Conservation (phyloP, 2,888 invertebrate species). For the Venustoraphidia nigricollis region DNA sequence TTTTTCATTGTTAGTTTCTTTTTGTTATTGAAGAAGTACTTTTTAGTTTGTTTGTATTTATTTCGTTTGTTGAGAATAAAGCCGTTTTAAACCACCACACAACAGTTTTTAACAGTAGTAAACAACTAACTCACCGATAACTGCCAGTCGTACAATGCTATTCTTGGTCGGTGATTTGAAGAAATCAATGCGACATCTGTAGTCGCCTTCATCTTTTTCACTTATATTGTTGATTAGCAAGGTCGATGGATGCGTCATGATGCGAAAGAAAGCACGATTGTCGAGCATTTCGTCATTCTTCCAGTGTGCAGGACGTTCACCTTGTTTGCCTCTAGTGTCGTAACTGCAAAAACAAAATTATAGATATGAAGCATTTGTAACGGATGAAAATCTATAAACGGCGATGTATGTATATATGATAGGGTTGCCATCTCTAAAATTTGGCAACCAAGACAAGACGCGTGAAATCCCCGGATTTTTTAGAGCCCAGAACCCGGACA, state of each 20-base stretch:
- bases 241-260: conserved; percentile 50
- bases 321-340: conserved; percentile 44
- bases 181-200: conserved; percentile 70
- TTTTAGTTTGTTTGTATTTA: no score
- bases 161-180: conserved; percentile 64
- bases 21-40: no score
- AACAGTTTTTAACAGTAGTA: no score
- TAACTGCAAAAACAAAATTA: conserved; percentile 38
- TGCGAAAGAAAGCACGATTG: conserved; percentile 51
- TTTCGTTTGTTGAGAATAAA: no score
- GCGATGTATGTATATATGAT: no score
- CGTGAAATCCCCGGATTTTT: no score
- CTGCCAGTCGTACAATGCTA: conserved; percentile 52
- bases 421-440: no score
- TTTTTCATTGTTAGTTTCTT: no score
- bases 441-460: no score
- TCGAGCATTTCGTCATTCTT: conserved; percentile 46
- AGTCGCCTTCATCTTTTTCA: conserved; percentile 56
- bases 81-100: no score
- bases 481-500: no score
- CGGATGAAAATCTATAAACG: no score
- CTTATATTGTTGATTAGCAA: conserved; percentile 48
- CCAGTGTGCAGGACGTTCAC: conserved; percentile 51
- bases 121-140: conserved; percentile 51
- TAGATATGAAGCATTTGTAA: not conserved